These are phyloP conservation scores for Nylanderia fulva DNA, from an alignment of 1,140 invertebrate species.

Conservation along the genomic window DNA sequence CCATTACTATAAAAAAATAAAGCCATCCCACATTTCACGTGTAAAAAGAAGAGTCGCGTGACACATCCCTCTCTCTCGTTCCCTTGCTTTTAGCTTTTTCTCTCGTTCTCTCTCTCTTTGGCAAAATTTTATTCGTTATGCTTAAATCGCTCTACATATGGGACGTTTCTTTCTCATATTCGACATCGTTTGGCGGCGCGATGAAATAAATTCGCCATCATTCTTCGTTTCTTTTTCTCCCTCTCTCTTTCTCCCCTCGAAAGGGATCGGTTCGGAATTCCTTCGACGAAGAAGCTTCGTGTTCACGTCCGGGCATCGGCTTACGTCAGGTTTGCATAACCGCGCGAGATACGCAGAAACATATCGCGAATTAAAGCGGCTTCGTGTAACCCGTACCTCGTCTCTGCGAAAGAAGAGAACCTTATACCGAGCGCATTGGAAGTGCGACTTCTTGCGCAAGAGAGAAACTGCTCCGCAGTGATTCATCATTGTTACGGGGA, in stretches of 20 bases:
- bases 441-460: constrained; percentile 77
- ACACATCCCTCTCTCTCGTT: neutral
- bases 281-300: constrained; percentile 12
- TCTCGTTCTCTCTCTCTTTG: neutral
- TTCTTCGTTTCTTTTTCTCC: too few relatives aligned
- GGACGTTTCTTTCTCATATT: neutral
- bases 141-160: neutral
- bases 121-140: constrained; percentile 16
- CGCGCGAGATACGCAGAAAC: constrained; percentile 43
- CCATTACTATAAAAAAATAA: constrained; percentile 38
- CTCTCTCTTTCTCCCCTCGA: neutral
- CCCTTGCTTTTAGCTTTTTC: neutral
- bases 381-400: constrained; percentile 10
- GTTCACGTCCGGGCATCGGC: constrained; percentile 43
- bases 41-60: neutral
- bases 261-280: constrained; percentile 29
- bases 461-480: constrained; percentile 69
- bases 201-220: constrained; percentile 21
- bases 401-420: constrained; percentile 48
- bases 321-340: constrained; percentile 72
- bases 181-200: neutral
- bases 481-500: constrained; percentile 77
- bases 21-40: constrained; percentile 24
- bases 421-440: constrained; percentile 65
- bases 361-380: constrained; percentile 63